These are phyloP conservation scores for Toxonevra muliebris DNA, from an alignment of 2,888 invertebrate genomes.

Conservation along the genomic window DNA sequence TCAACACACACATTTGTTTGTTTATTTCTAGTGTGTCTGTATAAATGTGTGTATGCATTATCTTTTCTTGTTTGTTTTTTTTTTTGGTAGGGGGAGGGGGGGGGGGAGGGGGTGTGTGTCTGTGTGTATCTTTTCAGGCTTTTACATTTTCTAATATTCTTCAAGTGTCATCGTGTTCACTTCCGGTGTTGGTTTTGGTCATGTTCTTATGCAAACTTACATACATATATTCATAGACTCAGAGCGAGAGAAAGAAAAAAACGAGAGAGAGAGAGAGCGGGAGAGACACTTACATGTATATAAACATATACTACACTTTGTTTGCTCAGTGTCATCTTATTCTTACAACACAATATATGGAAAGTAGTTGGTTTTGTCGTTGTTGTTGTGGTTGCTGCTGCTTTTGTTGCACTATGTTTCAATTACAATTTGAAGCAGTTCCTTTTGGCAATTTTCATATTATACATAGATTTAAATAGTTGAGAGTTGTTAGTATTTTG, in stretches of 20 bases:
- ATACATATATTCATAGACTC: background rate
- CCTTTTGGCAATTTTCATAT: too few relatives aligned
- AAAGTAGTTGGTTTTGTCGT: background rate
- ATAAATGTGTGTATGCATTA: constrained; percentile 13
- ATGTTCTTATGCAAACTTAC: constrained; percentile 10
- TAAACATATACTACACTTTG: too few relatives aligned
- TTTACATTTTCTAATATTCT: constrained; percentile 38
- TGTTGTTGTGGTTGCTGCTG: background rate
- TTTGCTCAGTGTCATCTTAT: too few relatives aligned
- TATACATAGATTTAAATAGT: too few relatives aligned
- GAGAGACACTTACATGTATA: too few relatives aligned
- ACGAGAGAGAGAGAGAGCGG: too few relatives aligned
- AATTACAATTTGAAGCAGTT: too few relatives aligned
- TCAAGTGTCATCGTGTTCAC: constrained; percentile 37
- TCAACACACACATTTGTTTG: background rate
- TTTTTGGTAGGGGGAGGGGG: too few relatives aligned
- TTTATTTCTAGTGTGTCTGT: constrained; percentile 18
- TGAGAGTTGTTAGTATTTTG: too few relatives aligned
- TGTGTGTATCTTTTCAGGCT: constrained; percentile 21
- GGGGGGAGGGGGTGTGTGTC: too few relatives aligned
- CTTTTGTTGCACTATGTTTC: background rate
- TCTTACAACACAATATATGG: background rate
- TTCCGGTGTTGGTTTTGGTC: constrained; percentile 36
- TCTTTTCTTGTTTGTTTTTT: too few relatives aligned
- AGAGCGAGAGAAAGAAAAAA: too few relatives aligned